Percentiles rank a stretch among this genome's conserved stretches.
Evolutionary conservation across 2,113 vertebrate species (phyloP).

Genomic region (Gallinago paraguaiae): DNA sequence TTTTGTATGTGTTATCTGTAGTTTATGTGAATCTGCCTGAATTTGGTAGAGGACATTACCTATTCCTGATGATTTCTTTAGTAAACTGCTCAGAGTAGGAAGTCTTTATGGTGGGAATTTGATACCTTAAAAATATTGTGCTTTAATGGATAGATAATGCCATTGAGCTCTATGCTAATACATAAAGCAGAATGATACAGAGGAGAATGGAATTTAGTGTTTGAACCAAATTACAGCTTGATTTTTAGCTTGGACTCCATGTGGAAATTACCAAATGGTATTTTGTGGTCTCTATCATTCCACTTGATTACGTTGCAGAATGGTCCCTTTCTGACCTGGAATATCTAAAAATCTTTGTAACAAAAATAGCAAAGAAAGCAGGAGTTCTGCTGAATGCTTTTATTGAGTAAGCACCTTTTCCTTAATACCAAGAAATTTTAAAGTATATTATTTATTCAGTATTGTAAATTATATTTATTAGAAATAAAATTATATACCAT

Average conservation of each 20-base stretch:
- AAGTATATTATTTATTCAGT: neutral
- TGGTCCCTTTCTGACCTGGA: neutral
- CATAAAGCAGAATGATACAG: neutral
- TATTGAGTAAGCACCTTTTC: neutral
- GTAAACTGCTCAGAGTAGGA: neutral
- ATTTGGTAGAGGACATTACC: neutral
- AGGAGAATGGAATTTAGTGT: neutral
- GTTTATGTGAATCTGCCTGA: neutral
- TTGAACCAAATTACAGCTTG: neutral
- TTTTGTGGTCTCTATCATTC: neutral
- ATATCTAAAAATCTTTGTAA: neutral
- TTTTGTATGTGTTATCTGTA: fast-evolving
- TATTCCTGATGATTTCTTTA: neutral
- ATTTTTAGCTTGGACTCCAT: neutral
- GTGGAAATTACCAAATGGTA: neutral
- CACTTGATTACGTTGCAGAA: neutral
- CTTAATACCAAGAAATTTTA: neutral
- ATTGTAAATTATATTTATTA: neutral
- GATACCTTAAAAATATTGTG: neutral
- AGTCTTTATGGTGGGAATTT: neutral
- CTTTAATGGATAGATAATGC: neutral
- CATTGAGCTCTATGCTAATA: neutral
- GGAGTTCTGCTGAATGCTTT: neutral
- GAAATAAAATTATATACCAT: neutral
- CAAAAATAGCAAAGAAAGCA: neutral